These are phyloP conservation scores for Rhynchomys soricoides DNA, from an alignment of 2,113 vertebrate genomes.

Conservation along the genomic window DNA sequence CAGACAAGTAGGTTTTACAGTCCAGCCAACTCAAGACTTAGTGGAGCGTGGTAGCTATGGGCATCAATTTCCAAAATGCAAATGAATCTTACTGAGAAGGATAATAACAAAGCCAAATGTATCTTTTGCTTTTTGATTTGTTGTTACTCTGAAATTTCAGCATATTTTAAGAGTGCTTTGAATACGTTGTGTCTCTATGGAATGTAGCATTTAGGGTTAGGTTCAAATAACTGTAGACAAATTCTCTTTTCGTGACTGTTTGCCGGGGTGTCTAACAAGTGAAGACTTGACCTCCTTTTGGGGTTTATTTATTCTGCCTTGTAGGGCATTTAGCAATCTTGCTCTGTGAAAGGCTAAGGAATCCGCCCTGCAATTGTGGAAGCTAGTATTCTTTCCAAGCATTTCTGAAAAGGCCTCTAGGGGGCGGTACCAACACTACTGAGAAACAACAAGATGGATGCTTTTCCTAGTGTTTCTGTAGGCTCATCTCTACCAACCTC, in stretches of 20 bases:
- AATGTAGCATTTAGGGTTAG: conserved; percentile 5
- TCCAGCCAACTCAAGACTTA: not conserved
- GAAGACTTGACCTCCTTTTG: not conserved
- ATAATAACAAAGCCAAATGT: not conserved
- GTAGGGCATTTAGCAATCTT: not conserved
- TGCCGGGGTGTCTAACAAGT: not conserved
- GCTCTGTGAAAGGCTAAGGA: not conserved
- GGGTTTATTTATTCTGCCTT: not conserved
- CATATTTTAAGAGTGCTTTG: not conserved
- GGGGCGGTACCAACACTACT: not conserved
- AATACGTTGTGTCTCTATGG: not conserved
- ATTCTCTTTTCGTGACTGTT: not conserved
- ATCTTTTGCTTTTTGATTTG: not conserved
- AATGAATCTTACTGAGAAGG: not conserved
- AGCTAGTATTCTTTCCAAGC: not conserved
- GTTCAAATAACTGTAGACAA: not conserved
- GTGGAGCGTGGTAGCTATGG: not conserved
- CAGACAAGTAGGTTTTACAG: not conserved
- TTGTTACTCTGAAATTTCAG: conserved; percentile 27
- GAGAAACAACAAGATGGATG: conserved; percentile 15
- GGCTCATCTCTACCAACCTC: not conserved
- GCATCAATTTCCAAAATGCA: not conserved
- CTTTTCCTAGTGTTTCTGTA: not conserved
- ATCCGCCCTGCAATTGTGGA: not conserved
- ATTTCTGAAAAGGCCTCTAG: conserved; percentile 59